These are phyloP conservation scores for Dipus sagitta DNA, from an alignment of 2,797 vertebrate species.

Conservation along the genomic window DNA sequence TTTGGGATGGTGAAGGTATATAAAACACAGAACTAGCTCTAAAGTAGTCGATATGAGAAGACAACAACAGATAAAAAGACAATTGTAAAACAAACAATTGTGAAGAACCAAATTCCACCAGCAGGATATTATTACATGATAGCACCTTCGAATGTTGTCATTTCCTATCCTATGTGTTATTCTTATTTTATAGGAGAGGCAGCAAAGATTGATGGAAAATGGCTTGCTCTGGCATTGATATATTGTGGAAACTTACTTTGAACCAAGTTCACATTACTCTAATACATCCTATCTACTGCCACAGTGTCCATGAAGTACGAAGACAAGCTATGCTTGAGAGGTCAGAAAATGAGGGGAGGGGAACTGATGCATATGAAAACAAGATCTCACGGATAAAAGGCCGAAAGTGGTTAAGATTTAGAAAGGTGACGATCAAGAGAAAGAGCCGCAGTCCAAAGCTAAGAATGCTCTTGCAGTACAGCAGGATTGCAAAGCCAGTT, in stretches of 20 bases:
- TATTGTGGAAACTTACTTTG: neutral
- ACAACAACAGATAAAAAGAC: neutral
- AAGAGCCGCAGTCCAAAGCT: neutral
- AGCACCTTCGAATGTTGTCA: neutral
- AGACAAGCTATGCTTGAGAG: neutral
- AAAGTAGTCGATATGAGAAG: slow-evolving; percentile 12
- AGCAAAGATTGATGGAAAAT: slow-evolving; percentile 15
- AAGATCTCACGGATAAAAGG: neutral
- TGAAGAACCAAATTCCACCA: slow-evolving; percentile 25
- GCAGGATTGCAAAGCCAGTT: neutral
- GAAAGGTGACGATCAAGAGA: neutral
- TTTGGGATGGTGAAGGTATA: neutral
- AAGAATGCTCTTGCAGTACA: neutral
- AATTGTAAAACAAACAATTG: neutral
- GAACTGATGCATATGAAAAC: neutral
- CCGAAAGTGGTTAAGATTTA: neutral
- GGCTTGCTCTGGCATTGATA: neutral
- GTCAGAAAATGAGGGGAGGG: neutral
- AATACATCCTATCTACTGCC: neutral
- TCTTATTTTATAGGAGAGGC: neutral
- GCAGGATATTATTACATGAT: neutral
- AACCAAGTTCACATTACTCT: neutral
- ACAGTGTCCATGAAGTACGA: neutral
- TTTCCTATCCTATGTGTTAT: neutral
- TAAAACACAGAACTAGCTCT: slow-evolving; percentile 38